phyloP scores from a whole-genome alignment of 2,113 vertebrate genomes.

The Hippopotamus amphibius region DNA sequence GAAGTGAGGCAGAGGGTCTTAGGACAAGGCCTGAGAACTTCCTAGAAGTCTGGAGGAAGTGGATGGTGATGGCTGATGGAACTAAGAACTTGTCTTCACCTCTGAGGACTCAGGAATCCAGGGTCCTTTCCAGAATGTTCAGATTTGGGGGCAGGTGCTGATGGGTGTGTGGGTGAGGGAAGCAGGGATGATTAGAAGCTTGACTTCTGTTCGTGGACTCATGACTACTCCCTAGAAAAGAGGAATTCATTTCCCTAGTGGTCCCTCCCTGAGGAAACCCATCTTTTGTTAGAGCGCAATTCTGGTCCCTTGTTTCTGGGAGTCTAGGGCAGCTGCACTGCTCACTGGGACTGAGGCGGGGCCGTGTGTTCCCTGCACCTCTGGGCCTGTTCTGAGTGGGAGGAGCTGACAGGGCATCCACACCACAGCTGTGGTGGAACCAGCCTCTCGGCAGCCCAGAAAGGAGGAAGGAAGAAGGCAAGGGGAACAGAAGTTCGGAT shows the following conservation, averaged over 20 bases:
- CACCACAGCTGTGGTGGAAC: not conserved
- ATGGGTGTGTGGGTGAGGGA: not conserved
- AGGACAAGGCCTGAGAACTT: not conserved
- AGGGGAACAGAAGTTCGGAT: not conserved
- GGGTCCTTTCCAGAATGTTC: not conserved
- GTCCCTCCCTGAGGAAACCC: not conserved
- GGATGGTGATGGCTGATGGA: not conserved
- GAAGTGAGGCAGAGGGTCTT: not conserved
- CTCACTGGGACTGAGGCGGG: not conserved
- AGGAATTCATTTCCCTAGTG: not conserved
- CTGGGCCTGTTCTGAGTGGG: not conserved
- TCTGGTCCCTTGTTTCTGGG: not conserved
- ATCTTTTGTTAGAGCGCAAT: not conserved
- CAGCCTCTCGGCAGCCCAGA: not conserved
- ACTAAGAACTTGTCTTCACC: not conserved
- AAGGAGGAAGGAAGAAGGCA: not conserved
- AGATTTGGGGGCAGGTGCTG: not conserved
- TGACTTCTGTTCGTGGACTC: not conserved
- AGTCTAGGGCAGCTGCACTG: not conserved
- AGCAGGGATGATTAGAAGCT: not conserved
- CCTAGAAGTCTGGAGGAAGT: not conserved
- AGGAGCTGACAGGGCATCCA: no score
- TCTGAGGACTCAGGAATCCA: not conserved
- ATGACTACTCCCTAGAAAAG: not conserved
- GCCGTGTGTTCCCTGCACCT: not conserved